Evolutionary conservation across 1,140 invertebrate species (phyloP), one percentile per base, ranked within the genome.

Genomic region (Drosophila hydei): DNA sequence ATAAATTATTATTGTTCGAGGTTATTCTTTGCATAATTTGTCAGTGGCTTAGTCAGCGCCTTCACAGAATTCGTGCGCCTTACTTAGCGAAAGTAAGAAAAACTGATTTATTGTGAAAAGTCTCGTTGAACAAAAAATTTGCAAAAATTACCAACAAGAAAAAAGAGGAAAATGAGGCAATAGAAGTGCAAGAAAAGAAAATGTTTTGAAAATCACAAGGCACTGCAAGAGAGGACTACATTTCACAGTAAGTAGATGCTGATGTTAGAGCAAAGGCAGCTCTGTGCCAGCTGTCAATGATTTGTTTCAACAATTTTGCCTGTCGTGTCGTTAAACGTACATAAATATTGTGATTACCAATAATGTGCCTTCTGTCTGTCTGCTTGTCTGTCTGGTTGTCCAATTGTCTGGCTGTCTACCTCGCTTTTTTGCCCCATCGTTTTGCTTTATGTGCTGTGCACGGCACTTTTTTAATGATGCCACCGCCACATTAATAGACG

Each of bases 291-390:
- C 81, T 85, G 80, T 80, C 80, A 87, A 85, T 85, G 81, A 85
- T 87, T 85, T 85, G 80, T 85, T 87, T 87, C 70, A 75, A 87
- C 77, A 74, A 87, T 75, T 77, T 87, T 54, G 72, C 60, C 64
- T 64, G 74, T 74, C 69, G 69, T 85, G 81, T 85, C 81, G 69
- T 85, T 85, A 85, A 85, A 80, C 69, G 77, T 61, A 87, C 81
- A 87, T 87, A 85, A 85, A 85, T 80, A 85, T 87, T 71, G 77
- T 85, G 77, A 77, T 85, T 85, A 87, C 81, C 80, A 74, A 71
- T 87, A 85, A 85, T 87, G 81, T 80, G 77, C 81, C 58, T 55
- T 72, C 79, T 75, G 58, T 69, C 60, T 64, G 60, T 16, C 21
- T 23, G 71, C 60, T 48, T 50, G 40, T 14, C 43, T 30, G 33